Base-by-base conservation (phyloP, 2,888 invertebrate genomes). In the Ecliptopera silaceata region DNA sequence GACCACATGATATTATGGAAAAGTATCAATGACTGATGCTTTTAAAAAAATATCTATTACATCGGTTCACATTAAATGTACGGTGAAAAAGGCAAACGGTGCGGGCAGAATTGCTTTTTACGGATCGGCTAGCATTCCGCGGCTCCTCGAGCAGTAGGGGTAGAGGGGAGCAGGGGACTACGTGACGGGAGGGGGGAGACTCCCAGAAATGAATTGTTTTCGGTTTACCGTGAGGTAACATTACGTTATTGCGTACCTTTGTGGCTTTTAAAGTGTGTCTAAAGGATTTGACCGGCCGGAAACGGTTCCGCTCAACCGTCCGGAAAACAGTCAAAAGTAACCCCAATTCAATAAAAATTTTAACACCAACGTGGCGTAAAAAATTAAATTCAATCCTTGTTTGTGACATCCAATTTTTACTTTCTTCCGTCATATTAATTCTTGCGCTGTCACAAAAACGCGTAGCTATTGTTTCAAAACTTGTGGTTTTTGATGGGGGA, bases 91-190 rank as follows among this genome's bases (percentile, higher is more conserved):
- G 80, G 80, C 80, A 83, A 88, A 88, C 85, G 83, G 80, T 65
- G 81, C 83, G 86, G 75, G 81, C 83, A 83, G 84, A 87, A 88
- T 88, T 85, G 86, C 85, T 85, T 86, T 88, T 88, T 84, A 87
- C 86, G 88, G 86, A 86, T 88, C 86, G 82, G 71, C 82, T 84
- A 82, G 72, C 86, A 82, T 82, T 79, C 80, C 85, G 74, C 75
- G 77, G 77, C 74, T 78, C 70, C 75, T 81, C 63, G 66, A 67
- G 72, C 36, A 36, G 38, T 13, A 31, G 71, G 65, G 60, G 64
- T 3, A 36, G 15, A 1, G 36, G 15, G n/a, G 36, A 4, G 34
- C 5, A 36, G 61, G 63, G 66, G 71, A 69, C 63, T 49, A 74
- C 72, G 74, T 67, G 74, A 67, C 68, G 69, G 56, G 42, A 46